These are phyloP conservation scores for Fragariocoptes setiger DNA, from an alignment of 1,140 invertebrate genomes.

Conservation along the genomic window DNA sequence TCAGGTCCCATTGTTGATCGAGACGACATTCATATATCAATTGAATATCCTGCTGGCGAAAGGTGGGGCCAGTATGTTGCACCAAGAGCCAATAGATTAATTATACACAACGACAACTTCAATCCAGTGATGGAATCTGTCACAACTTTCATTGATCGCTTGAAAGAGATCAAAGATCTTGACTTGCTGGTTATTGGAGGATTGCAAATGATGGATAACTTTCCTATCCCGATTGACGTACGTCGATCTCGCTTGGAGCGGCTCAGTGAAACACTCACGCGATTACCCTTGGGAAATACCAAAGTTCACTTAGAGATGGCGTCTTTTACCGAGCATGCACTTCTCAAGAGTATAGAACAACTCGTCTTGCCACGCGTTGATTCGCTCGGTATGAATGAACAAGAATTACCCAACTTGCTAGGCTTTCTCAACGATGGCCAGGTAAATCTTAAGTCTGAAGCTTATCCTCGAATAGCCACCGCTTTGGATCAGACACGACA, in stretches of 20 bases:
- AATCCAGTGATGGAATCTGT: constrained; percentile 42
- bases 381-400: constrained; percentile 68
- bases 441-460: constrained; percentile 37
- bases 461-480: constrained; percentile 40
- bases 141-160: constrained; percentile 28
- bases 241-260: constrained; percentile 27
- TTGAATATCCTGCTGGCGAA: constrained; percentile 42
- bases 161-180: constrained; percentile 28
- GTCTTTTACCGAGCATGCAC: constrained; percentile 35
- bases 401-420: constrained; percentile 41
- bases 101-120: constrained; percentile 47
- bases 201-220: constrained; percentile 66
- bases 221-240: constrained; percentile 33
- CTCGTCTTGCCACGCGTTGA: constrained; percentile 39
- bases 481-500: constrained; percentile 51
- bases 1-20: constrained; percentile 26
- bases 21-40: constrained; percentile 47
- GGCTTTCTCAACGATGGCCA: constrained; percentile 33
- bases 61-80: constrained; percentile 36
- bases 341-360: constrained; percentile 31
- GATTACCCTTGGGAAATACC: constrained; percentile 20
- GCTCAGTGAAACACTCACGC: constrained; percentile 31
- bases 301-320: constrained; percentile 60
- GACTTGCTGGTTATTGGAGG: constrained; percentile 46
- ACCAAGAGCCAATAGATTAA: constrained; percentile 51